Percentiles rank a stretch among this genome's conserved stretches.
Conservation (phyloP, 2,888 invertebrate species). For the Rhimphoctona megacephalus region DNA sequence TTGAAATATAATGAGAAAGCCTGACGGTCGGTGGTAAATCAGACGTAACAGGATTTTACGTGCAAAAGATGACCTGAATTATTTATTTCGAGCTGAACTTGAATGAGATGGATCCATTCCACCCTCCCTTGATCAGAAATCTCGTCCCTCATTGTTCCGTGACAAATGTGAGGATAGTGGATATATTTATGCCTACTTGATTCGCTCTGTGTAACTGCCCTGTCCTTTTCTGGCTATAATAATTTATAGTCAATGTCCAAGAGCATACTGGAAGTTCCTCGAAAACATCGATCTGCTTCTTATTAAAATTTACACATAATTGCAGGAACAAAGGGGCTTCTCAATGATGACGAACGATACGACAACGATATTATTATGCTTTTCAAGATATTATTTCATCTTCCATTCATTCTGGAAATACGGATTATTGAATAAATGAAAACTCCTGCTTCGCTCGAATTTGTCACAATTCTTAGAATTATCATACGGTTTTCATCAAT, state of each 20-base stretch:
- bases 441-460: not conserved
- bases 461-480: conserved; percentile 42
- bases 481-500: conserved; percentile 62
- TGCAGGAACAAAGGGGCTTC: not conserved
- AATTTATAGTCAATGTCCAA: conserved; percentile 69
- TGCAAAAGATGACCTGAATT: conserved; percentile 1
- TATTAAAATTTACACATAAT: conserved; percentile 9
- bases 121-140: conserved; percentile 43
- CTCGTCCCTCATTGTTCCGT: conserved; percentile 71
- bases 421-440: not conserved
- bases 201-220: conserved; percentile 35
- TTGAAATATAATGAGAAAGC: too few relatives aligned
- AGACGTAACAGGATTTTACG: not conserved
- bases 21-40: too few relatives aligned
- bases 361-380: not conserved
- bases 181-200: conserved; percentile 10
- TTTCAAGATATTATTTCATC: not conserved
- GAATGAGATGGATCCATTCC: conserved; percentile 34
- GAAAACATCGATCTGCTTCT: conserved; percentile 42
- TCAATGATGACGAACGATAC: not conserved
- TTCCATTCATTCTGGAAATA: not conserved
- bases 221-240: conserved; percentile 68
- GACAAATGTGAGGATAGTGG: conserved; percentile 79
- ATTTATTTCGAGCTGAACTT: conserved; percentile 34
- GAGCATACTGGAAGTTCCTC: not conserved